A percentile compares a stretch with the other conserved stretches of the same genome.
These are phyloP conservation scores for Drosophila biarmipes DNA, from an alignment of 1,140 invertebrate species.

Conservation along the genomic window DNA sequence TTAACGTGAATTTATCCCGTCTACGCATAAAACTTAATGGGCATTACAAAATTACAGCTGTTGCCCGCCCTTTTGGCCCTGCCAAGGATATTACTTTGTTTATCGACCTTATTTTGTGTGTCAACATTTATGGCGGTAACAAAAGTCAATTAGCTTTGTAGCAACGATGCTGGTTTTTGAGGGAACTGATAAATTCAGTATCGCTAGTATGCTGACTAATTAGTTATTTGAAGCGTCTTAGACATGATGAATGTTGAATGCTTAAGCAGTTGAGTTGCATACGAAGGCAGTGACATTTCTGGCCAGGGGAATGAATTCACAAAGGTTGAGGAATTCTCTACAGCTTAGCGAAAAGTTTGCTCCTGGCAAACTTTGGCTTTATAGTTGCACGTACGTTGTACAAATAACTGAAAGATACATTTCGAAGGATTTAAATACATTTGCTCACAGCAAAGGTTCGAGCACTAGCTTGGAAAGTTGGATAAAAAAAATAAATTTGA, in stretches of 20 bases:
- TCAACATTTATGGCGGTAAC: constrained; percentile 71
- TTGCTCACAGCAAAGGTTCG: neutral
- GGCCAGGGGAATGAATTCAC: no score
- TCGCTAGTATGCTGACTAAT: constrained; percentile 39
- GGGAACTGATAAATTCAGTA: neutral
- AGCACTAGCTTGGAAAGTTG: neutral
- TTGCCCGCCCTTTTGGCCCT: constrained; percentile 18
- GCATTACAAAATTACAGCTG: constrained; percentile 56
- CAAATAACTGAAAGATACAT: constrained; percentile 15
- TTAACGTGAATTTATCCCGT: constrained; percentile 37
- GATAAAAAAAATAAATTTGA: neutral
- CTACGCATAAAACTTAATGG: constrained; percentile 58
- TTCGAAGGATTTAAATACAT: constrained; percentile 14
- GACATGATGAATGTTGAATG: constrained; percentile 54
- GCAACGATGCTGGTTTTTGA: constrained; percentile 5
- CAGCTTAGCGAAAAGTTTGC: constrained; percentile 31
- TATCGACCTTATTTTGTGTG: constrained; percentile 49
- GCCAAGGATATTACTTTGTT: constrained; percentile 11
- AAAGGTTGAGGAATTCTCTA: neutral
- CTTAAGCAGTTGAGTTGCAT: constrained; percentile 37
- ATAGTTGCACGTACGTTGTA: constrained; percentile 2
- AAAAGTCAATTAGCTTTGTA: constrained; percentile 68
- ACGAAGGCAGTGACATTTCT: neutral
- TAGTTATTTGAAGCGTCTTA: constrained; percentile 53
- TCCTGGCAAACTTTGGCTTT: constrained; percentile 13